Conservation (phyloP, 2,113 vertebrate species). For the Ancistrus triradiatus region DNA sequence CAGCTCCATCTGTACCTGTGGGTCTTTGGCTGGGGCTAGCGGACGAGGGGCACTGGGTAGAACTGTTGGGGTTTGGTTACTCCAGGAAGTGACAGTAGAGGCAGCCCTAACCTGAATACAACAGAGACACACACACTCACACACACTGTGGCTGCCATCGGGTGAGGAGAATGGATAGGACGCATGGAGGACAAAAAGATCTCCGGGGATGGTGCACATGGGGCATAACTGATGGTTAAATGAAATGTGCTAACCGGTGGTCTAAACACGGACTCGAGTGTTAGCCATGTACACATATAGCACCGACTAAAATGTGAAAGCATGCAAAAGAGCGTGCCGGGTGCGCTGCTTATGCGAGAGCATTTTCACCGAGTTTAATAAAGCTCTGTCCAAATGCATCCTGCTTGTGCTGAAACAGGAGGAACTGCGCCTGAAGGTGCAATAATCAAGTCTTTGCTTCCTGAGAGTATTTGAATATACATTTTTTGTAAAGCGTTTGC, state of each 20-base stretch:
- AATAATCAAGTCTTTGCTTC: no score
- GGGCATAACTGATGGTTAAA: no score
- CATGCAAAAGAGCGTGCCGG: background rate
- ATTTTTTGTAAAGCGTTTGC: no score
- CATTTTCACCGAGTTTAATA: no score
- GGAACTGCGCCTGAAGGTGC: no score
- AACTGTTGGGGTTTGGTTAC: slow-evolving; percentile 98
- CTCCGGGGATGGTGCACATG: background rate
- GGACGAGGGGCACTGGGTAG: slow-evolving; percentile 87
- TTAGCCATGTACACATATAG: no score
- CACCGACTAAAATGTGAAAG: background rate
- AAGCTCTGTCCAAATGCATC: no score
- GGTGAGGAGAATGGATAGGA: slow-evolving; percentile 10
- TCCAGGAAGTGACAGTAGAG: slow-evolving; percentile 98
- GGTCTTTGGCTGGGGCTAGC: slow-evolving; percentile 83
- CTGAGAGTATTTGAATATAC: no score
- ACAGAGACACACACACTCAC: slow-evolving; percentile 83
- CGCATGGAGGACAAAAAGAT: background rate
- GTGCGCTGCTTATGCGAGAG: no score
- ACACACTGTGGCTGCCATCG: slow-evolving; percentile 60
- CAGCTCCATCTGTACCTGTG: slow-evolving; percentile 73
- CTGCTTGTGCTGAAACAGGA: no score
- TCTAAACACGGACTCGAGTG: no score
- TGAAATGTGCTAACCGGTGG: no score
- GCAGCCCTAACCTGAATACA: slow-evolving; percentile 96